Evolutionary conservation across 2,888 invertebrate species (phyloP).

Genomic region (Leucozona laternaria): DNA sequence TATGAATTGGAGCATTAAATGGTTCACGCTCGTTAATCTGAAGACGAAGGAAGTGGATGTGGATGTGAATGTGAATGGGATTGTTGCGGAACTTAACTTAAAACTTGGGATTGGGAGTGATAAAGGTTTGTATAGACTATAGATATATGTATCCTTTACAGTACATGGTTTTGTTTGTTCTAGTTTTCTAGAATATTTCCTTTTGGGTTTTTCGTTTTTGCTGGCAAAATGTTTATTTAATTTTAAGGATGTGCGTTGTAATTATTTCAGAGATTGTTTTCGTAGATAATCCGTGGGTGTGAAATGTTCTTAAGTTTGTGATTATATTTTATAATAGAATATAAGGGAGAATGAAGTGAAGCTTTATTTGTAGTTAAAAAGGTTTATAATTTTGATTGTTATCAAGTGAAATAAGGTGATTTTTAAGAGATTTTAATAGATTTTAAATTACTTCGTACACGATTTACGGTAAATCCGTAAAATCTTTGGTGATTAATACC

Average conservation of each 20-base stretch:
- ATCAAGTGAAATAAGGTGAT: background rate
- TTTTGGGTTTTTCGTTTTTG: constrained; percentile 40
- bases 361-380: constrained; percentile 8
- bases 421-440: constrained; percentile 21
- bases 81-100: constrained; percentile 36
- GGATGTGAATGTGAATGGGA: background rate
- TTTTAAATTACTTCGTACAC: background rate
- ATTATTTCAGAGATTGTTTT: constrained; percentile 75
- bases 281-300: constrained; percentile 69
- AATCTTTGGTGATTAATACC: background rate
- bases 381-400: constrained; percentile 17
- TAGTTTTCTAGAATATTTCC: constrained; percentile 60
- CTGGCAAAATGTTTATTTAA: constrained; percentile 71
- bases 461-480: background rate
- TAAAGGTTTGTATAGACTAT: constrained; percentile 11
- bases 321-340: constrained; percentile 8
- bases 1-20: constrained; percentile 76
- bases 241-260: constrained; percentile 76
- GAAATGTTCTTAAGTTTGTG: constrained; percentile 59
- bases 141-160: background rate
- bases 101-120: constrained; percentile 46
- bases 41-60: background rate
- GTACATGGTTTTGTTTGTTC: constrained; percentile 68
- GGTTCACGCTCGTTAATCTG: constrained; percentile 76
- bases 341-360: background rate